A percentile compares a stretch with the other conserved stretches of the same genome.
phyloP scores from a whole-genome alignment of 37 sponge, comb jelly and placozoan species.

The Cliona cf. orientalis region DNA sequence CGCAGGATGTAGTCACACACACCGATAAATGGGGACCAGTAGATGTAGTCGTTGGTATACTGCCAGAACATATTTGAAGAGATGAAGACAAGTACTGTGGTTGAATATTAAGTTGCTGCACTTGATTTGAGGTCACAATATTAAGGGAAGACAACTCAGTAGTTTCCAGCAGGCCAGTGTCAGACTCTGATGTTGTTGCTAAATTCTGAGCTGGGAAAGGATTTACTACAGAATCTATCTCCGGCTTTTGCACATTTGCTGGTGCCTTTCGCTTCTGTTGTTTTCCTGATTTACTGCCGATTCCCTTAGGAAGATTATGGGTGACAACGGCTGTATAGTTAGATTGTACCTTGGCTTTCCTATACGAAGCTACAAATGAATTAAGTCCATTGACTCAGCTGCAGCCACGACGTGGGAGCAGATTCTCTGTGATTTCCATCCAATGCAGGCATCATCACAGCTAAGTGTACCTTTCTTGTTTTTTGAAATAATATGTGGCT shows the following conservation, averaged over 20 bases:
- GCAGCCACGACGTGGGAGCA: neutral
- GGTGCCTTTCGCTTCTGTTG: neutral
- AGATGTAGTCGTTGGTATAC: too few relatives aligned
- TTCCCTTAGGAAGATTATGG: neutral
- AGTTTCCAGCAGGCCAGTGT: too few relatives aligned
- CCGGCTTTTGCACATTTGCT: neutral
- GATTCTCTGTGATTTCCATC: neutral
- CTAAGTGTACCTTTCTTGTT: neutral
- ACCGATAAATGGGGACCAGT: too few relatives aligned
- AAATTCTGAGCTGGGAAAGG: neutral
- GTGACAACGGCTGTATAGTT: neutral
- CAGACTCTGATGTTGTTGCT: neutral
- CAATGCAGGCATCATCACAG: neutral
- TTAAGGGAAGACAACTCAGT: neutral
- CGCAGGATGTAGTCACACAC: neutral
- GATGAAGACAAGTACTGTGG: neutral
- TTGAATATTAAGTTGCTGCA: neutral
- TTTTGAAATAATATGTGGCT: neutral
- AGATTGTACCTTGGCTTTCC: neutral
- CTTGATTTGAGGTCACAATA: neutral
- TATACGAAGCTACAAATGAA: neutral
- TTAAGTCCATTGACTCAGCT: neutral
- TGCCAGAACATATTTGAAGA: neutral
- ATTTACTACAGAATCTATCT: neutral
- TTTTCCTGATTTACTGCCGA: neutral